Evolutionary conservation across 1,140 invertebrate genomes (phyloP).

Genomic region (Meloidogyne floridensis): DNA sequence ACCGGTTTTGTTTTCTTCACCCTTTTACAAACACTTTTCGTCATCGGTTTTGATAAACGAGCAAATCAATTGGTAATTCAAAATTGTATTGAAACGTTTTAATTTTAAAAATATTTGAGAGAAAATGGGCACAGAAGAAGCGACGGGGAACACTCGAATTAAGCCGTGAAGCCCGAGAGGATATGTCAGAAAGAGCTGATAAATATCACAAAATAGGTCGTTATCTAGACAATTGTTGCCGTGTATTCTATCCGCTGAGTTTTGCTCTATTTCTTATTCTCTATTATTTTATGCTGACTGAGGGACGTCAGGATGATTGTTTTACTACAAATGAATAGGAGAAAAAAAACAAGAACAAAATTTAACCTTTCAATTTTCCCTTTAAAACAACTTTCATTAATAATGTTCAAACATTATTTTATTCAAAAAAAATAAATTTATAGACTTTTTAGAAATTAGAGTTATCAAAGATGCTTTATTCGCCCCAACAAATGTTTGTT

Average conservation of each 20-base stretch:
- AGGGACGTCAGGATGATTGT: slow-evolving; percentile 53
- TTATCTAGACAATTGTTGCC: slow-evolving; percentile 65
- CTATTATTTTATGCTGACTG: slow-evolving; percentile 65
- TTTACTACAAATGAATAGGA: not conserved
- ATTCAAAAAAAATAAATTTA: no score
- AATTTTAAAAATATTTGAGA: slow-evolving; percentile 43
- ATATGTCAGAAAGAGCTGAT: slow-evolving; percentile 55
- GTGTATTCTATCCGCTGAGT: slow-evolving; percentile 63
- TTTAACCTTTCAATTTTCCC: no score
- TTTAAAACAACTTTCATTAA: no score
- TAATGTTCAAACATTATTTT: no score
- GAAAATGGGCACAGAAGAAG: slow-evolving; percentile 62
- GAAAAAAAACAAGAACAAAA: no score
- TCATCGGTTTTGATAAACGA: slow-evolving; percentile 65
- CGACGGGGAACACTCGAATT: slow-evolving; percentile 49
- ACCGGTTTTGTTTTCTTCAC: slow-evolving; percentile 66
- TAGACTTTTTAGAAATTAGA: no score
- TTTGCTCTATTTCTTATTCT: slow-evolving; percentile 62
- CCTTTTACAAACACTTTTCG: slow-evolving; percentile 62
- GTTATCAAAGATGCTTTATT: not conserved
- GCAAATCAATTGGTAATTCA: slow-evolving; percentile 59
- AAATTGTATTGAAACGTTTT: not conserved
- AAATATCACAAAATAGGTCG: slow-evolving; percentile 56
- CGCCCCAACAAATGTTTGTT: not conserved
- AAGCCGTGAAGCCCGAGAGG: slow-evolving; percentile 59